These are phyloP conservation scores for Montifringilla adamsi DNA, from an alignment of 2,113 vertebrate genomes.

Conservation along the genomic window DNA sequence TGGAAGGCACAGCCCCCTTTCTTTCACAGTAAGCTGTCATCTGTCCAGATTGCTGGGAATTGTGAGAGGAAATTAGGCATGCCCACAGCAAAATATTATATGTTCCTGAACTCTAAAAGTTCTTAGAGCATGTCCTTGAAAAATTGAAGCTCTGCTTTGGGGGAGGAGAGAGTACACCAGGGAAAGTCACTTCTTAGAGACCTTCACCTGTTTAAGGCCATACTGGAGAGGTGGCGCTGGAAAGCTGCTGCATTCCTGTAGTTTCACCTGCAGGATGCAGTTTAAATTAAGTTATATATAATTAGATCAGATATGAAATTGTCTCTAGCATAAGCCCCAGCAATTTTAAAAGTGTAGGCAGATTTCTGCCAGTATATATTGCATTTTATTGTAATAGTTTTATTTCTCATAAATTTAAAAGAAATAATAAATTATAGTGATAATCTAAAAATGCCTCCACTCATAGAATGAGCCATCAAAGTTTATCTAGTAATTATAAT, in stretches of 20 bases:
- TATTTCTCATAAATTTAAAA: neutral
- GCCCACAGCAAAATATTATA: neutral
- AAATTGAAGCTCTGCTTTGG: neutral
- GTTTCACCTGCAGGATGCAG: neutral
- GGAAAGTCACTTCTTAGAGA: neutral
- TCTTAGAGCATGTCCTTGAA: neutral
- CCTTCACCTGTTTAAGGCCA: neutral
- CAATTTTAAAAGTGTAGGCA: neutral
- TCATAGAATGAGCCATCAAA: neutral
- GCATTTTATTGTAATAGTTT: neutral
- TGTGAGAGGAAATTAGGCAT: neutral
- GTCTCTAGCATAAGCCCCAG: neutral
- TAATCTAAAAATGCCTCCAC: neutral
- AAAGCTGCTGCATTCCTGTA: neutral
- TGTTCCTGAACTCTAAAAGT: neutral
- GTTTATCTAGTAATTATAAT: neutral
- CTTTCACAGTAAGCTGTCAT: neutral
- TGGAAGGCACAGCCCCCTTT: neutral
- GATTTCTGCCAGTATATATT: neutral
- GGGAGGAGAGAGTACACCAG: neutral
- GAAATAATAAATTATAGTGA: neutral
- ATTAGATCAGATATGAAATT: neutral
- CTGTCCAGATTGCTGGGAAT: neutral
- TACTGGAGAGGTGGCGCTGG: neutral
- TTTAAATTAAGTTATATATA: neutral